phyloP scores from a whole-genome alignment of 2,888 invertebrate species.

The Acrobasis suavella region DNA sequence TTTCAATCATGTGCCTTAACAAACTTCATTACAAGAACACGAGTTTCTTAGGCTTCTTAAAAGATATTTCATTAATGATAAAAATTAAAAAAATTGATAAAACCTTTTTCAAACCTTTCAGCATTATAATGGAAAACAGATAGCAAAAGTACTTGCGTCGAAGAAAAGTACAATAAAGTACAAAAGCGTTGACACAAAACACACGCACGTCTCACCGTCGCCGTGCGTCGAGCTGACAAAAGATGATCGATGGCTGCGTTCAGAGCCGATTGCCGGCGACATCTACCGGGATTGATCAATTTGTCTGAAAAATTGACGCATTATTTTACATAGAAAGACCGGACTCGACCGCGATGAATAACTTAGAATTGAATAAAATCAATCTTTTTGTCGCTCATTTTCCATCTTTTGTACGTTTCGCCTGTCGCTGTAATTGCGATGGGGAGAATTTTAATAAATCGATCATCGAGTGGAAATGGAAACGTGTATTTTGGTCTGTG shows the following conservation, averaged over 20 bases:
- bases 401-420: constrained; percentile 31
- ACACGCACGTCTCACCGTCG: constrained; percentile 6
- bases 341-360: constrained; percentile 25
- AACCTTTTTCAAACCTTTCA: too few relatives aligned
- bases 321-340: constrained; percentile 23
- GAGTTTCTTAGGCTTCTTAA: too few relatives aligned
- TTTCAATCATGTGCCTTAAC: constrained; percentile 9
- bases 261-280: constrained; percentile 23
- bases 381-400: constrained; percentile 29
- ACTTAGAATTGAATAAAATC: constrained; percentile 34
- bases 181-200: constrained; percentile 20
- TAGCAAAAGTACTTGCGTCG: background rate
- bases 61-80: too few relatives aligned
- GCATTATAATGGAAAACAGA: background rate
- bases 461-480: constrained; percentile 29
- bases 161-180: constrained; percentile 16
- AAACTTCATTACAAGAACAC: too few relatives aligned
- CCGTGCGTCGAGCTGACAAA: constrained; percentile 13
- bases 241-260: constrained; percentile 27
- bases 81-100: too few relatives aligned
- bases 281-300: constrained; percentile 26
- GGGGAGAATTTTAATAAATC: constrained; percentile 13
- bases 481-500: background rate
- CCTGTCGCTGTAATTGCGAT: constrained; percentile 25
- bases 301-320: constrained; percentile 25